Percentiles rank a stretch among this genome's conserved stretches.
Evolutionary conservation across 2,888 invertebrate species (phyloP).

Genomic region (Dynastes maya): DNA sequence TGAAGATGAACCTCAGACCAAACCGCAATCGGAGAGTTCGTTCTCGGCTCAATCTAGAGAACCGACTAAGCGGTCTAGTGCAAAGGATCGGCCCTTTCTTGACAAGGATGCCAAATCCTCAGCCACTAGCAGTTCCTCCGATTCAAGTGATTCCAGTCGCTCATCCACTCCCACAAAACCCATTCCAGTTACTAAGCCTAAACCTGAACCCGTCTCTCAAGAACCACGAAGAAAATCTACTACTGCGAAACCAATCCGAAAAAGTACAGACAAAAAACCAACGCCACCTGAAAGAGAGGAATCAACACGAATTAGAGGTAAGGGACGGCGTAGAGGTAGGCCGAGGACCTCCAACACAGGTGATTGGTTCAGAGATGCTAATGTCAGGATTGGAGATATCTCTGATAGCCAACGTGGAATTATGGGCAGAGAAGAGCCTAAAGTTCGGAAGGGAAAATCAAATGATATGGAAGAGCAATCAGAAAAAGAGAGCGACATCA

Average conservation of each 20-base stretch:
- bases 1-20: conserved; percentile 70
- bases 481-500: conserved; percentile 68
- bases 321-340: conserved; percentile 62
- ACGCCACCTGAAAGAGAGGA: conserved; percentile 82
- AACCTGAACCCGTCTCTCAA: conserved; percentile 60
- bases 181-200: conserved; percentile 53
- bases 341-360: conserved; percentile 68
- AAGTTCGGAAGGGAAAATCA: conserved; percentile 69
- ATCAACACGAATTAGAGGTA: conserved; percentile 72
- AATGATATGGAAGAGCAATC: conserved; percentile 63
- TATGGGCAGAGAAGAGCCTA: conserved; percentile 67
- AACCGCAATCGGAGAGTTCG: conserved; percentile 67
- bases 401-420: conserved; percentile 74
- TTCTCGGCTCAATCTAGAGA: conserved; percentile 63
- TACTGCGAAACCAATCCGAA: conserved; percentile 56
- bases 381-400: conserved; percentile 78
- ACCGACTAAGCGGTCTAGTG: conserved; percentile 68
- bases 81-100: conserved; percentile 85
- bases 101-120: conserved; percentile 83
- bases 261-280: conserved; percentile 56
- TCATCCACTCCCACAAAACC: conserved; percentile 61
- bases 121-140: conserved; percentile 77
- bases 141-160: conserved; percentile 71
- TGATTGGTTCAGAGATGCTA: conserved; percentile 80
- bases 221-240: conserved; percentile 54